Percentiles rank a stretch among this genome's conserved stretches.
phyloP scores from a whole-genome alignment of 2,797 vertebrate genomes.

The Esox masquinongy region DNA sequence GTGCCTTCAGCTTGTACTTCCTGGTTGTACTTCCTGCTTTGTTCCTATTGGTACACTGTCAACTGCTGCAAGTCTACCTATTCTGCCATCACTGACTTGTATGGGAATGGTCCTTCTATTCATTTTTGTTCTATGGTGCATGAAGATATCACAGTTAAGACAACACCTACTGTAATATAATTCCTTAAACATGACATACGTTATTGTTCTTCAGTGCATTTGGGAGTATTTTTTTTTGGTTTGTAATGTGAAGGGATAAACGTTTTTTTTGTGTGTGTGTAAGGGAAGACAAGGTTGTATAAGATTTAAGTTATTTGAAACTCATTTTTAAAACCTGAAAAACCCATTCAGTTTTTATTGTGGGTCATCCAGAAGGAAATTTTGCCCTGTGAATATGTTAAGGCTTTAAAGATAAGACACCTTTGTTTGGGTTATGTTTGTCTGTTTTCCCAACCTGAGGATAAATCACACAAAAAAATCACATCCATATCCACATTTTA shows the following conservation, averaged over 20 bases:
- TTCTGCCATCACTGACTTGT: too few species aligned
- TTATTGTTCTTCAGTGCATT: background rate
- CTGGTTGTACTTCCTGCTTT: too few species aligned
- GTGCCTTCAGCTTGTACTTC: too few species aligned
- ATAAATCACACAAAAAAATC: too few species aligned
- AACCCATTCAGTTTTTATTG: background rate
- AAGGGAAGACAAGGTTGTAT: background rate
- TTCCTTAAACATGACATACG: background rate
- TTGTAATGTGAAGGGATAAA: background rate
- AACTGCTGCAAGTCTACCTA: too few species aligned
- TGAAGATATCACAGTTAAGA: background rate
- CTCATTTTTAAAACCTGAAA: too few species aligned
- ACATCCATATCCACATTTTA: too few species aligned
- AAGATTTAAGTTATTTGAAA: background rate
- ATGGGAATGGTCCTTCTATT: too few species aligned
- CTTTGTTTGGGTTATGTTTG: background rate
- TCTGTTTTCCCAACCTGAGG: background rate
- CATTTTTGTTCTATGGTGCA: too few species aligned
- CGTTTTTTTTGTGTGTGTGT: background rate
- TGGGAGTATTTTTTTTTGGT: background rate
- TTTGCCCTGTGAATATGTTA: background rate
- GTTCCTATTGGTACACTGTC: too few species aligned
- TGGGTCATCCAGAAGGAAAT: background rate
- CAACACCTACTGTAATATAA: background rate
- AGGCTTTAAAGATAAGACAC: background rate